Percentiles rank a stretch among this genome's conserved stretches.
Evolutionary conservation across 2,797 vertebrate species (phyloP).

Genomic region (Hoplostethus atlanticus): DNA sequence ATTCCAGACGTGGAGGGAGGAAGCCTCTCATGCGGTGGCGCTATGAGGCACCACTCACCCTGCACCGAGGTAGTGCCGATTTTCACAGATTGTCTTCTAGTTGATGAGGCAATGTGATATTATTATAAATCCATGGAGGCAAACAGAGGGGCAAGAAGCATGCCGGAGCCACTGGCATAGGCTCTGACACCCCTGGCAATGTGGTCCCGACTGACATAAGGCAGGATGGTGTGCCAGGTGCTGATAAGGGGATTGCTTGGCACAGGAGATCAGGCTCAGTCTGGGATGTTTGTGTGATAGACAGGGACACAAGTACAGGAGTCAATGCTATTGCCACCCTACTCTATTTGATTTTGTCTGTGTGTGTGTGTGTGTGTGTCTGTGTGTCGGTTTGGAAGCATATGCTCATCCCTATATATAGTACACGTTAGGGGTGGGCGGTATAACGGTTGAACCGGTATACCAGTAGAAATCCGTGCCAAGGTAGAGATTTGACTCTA

Average conservation of each 20-base stretch:
- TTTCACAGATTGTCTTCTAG: slow-evolving; percentile 27
- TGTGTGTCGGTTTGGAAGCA: slow-evolving; percentile 1
- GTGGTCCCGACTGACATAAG: slow-evolving; percentile 64
- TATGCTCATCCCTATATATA: not conserved
- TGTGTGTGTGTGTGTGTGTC: slow-evolving; percentile 14
- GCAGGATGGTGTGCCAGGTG: slow-evolving; percentile 76
- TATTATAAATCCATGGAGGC: slow-evolving; percentile 44
- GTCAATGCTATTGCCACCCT: slow-evolving; percentile 48
- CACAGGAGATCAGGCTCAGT: slow-evolving; percentile 57
- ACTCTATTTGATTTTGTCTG: slow-evolving; percentile 47
- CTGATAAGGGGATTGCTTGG: slow-evolving; percentile 83
- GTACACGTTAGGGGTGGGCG: no score
- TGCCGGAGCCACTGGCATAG: slow-evolving; percentile 48
- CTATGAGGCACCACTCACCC: slow-evolving; percentile 10
- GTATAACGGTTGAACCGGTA: no score
- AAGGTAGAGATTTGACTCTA: no score
- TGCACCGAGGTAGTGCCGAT: not conserved
- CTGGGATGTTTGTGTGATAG: slow-evolving; percentile 58
- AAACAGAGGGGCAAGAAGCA: slow-evolving; percentile 37
- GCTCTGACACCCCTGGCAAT: slow-evolving; percentile 60
- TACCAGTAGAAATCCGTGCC: no score
- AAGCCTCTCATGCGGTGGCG: not conserved
- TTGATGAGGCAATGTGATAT: slow-evolving; percentile 21
- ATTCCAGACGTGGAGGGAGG: slow-evolving; percentile 2
- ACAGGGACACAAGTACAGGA: slow-evolving; percentile 49